phyloP scores from a whole-genome alignment of 2,797 vertebrate genomes.

The Salmo trutta region DNA sequence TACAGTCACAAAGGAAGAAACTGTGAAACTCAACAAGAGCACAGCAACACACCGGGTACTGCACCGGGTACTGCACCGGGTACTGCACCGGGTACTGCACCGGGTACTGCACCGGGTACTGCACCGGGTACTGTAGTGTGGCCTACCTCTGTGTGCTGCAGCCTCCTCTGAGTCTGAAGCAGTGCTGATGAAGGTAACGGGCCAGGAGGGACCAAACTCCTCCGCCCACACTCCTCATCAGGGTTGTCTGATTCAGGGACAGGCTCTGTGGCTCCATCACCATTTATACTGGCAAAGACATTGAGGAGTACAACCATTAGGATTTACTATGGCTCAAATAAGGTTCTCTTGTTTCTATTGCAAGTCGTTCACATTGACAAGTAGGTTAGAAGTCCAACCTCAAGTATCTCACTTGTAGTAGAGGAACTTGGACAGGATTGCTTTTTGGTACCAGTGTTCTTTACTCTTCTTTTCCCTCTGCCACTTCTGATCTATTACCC shows the following conservation, averaged over 20 bases:
- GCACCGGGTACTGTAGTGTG: background rate
- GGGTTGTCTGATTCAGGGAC: constrained; percentile 80
- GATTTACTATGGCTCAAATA: background rate
- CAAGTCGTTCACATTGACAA: too few species aligned
- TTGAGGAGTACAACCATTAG: background rate
- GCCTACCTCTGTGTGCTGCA: constrained; percentile 75
- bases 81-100: too few species aligned
- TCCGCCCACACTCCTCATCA: constrained; percentile 69
- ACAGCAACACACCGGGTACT: too few species aligned
- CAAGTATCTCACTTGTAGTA: constrained; percentile 87
- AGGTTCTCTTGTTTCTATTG: background rate
- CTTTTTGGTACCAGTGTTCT: constrained; percentile 98
- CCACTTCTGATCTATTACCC: constrained; percentile 97
- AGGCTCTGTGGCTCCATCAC: constrained; percentile 88
- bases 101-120: too few species aligned
- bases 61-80: too few species aligned
- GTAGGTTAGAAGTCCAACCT: too few species aligned
- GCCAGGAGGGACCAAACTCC: constrained; percentile 87
- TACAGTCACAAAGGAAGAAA: constrained; percentile 24
- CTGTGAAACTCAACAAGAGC: background rate
- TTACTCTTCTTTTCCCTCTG: constrained; percentile 98
- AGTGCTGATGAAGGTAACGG: constrained; percentile 88
- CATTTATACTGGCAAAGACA: constrained; percentile 84
- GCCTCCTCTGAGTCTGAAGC: constrained; percentile 83
- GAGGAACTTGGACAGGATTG: constrained; percentile 97